A percentile compares a stretch with the other conserved stretches of the same genome.
Evolutionary conservation across 2,888 invertebrate genomes (phyloP).

Genomic region (Notocelia uddmanniana): DNA sequence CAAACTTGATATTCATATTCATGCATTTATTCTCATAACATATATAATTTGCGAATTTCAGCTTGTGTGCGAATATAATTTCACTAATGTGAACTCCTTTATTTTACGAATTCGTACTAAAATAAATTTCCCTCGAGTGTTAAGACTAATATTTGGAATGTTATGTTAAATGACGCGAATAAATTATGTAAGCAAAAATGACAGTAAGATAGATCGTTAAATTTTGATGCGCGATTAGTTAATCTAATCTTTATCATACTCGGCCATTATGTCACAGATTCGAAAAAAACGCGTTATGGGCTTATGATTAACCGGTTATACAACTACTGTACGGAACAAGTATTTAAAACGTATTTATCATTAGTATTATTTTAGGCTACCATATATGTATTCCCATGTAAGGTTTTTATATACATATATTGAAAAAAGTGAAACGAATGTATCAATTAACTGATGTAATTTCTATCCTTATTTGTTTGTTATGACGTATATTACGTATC

Average conservation of each 20-base stretch:
- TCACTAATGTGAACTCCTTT: slow-evolving; percentile 14
- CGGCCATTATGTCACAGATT: slow-evolving; percentile 23
- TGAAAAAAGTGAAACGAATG: not conserved
- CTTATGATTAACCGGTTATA: slow-evolving; percentile 11
- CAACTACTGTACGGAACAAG: slow-evolving; percentile 8
- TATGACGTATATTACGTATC: no score
- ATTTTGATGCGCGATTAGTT: slow-evolving; percentile 25
- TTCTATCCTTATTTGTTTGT: not conserved
- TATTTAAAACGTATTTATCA: slow-evolving; percentile 22
- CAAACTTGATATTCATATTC: not conserved
- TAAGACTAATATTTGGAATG: slow-evolving; percentile 14
- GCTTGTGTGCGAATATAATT: slow-evolving; percentile 1
- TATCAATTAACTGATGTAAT: no score
- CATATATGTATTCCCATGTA: not conserved
- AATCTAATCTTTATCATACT: slow-evolving; percentile 27
- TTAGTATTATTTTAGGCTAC: slow-evolving; percentile 9
- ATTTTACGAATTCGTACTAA: slow-evolving; percentile 4
- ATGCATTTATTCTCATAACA: not conserved
- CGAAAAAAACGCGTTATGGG: slow-evolving; percentile 4
- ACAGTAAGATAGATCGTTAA: slow-evolving; percentile 18
- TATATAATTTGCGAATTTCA: not conserved
- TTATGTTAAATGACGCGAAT: slow-evolving; percentile 15
- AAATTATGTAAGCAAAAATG: slow-evolving; percentile 25
- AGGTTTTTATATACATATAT: not conserved
- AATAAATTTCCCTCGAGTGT: slow-evolving; percentile 36